These are phyloP conservation scores for Muschampia plurimacula DNA, from an alignment of 2,888 invertebrate genomes.

Conservation along the genomic window DNA sequence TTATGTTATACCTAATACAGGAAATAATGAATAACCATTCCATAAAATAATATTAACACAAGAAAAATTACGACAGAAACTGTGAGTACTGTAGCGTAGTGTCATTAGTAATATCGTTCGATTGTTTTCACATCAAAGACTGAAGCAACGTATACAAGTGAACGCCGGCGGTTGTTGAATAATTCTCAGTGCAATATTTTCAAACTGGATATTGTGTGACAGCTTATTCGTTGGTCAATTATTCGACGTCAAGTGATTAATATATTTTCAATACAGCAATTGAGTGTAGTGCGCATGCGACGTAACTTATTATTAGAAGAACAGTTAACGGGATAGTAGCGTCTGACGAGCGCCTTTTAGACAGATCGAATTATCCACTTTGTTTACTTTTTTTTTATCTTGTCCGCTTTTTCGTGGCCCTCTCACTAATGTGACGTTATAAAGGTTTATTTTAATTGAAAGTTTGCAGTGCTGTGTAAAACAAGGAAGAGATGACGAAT, in stretches of 20 bases:
- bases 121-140: constrained; percentile 36
- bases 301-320: constrained; percentile 72
- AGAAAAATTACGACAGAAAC: constrained; percentile 17
- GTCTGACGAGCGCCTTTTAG: constrained; percentile 53
- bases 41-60: not conserved
- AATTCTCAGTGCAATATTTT: constrained; percentile 67
- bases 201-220: constrained; percentile 67
- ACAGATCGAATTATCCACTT: constrained; percentile 50
- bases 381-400: constrained; percentile 51
- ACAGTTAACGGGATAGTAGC: constrained; percentile 68
- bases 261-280: constrained; percentile 78
- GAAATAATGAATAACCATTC: too few relatives aligned
- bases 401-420: constrained; percentile 13
- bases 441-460: constrained; percentile 42
- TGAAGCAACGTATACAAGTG: constrained; percentile 44
- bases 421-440: constrained; percentile 39
- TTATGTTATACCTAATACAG: too few relatives aligned
- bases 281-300: constrained; percentile 78
- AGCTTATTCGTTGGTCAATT: constrained; percentile 56
- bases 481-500: constrained; percentile 29
- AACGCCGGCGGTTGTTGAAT: constrained; percentile 64
- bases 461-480: constrained; percentile 36
- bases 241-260: constrained; percentile 71
- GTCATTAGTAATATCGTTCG: constrained; percentile 23
- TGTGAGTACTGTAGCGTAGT: not conserved